Percentiles rank a stretch among this genome's conserved stretches.
Evolutionary conservation across 2,113 vertebrate genomes (phyloP).

Genomic region (Pampusana beccarii): DNA sequence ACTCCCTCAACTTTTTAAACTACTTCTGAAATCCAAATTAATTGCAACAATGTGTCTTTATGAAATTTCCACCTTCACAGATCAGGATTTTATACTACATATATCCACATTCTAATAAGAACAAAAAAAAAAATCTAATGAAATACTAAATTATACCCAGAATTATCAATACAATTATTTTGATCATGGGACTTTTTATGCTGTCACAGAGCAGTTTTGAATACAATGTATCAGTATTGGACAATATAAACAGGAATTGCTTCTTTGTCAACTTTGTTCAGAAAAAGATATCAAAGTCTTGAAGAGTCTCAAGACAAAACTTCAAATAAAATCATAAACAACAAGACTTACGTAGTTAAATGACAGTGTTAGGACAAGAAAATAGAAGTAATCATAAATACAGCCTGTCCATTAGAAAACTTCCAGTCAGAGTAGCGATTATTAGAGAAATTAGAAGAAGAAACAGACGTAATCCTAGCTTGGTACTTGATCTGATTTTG

Average conservation of each 20-base stretch:
- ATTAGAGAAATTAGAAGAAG: background rate
- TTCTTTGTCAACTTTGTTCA: background rate
- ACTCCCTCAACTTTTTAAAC: background rate
- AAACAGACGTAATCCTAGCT: background rate
- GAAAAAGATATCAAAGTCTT: background rate
- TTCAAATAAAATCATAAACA: background rate
- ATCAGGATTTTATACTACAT: background rate
- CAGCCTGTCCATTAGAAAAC: background rate
- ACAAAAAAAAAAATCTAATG: background rate
- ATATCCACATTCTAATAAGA: background rate
- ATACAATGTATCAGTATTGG: background rate
- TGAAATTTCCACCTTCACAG: background rate
- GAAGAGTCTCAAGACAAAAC: background rate
- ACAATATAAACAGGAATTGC: background rate
- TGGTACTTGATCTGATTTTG: background rate
- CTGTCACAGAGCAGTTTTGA: background rate
- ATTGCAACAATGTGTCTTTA: background rate
- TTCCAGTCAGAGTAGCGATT: background rate
- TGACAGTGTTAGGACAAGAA: background rate
- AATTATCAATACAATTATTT: background rate
- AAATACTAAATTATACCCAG: background rate
- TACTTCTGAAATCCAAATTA: background rate
- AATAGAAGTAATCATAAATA: background rate
- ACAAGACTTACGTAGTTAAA: background rate
- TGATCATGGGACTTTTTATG: background rate